Conservation (phyloP, 2,797 vertebrate genomes). For the Ctenopoma multispine region DNA sequence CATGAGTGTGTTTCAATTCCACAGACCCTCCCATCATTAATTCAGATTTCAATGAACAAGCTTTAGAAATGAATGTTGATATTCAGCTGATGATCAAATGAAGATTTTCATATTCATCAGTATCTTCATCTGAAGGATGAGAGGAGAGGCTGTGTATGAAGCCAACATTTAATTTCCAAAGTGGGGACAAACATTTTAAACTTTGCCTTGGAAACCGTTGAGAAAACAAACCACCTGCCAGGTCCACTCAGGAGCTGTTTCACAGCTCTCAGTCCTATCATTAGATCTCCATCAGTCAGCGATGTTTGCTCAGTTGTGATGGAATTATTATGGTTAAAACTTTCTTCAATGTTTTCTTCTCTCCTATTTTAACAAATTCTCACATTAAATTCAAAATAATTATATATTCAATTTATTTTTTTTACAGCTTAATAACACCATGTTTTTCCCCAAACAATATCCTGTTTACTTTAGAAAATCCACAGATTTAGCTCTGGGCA, state of each 20-base stretch:
- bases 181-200: background rate
- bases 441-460: background rate
- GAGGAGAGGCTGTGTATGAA: background rate
- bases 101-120: constrained; percentile 10
- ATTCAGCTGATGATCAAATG: too few species aligned
- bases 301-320: background rate
- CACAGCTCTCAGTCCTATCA: background rate
- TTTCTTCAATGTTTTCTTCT: background rate
- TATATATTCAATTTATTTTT: background rate
- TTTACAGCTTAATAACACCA: background rate
- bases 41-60: constrained; percentile 9
- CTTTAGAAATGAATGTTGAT: constrained; percentile 15
- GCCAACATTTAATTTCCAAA: background rate
- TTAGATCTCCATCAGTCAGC: background rate
- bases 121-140: constrained; percentile 5
- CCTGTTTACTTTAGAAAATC: background rate
- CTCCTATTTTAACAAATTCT: background rate
- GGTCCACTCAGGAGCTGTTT: background rate
- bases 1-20: constrained; percentile 12
- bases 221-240: background rate
- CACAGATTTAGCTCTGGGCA: background rate
- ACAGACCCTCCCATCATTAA: background rate
- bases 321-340: background rate
- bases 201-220: background rate
- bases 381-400: background rate